Percentiles rank a stretch among this genome's conserved stretches.
These are phyloP conservation scores for Porites lutea DNA, from an alignment of 64 coral and sea anemone genomes.

Conservation along the genomic window DNA sequence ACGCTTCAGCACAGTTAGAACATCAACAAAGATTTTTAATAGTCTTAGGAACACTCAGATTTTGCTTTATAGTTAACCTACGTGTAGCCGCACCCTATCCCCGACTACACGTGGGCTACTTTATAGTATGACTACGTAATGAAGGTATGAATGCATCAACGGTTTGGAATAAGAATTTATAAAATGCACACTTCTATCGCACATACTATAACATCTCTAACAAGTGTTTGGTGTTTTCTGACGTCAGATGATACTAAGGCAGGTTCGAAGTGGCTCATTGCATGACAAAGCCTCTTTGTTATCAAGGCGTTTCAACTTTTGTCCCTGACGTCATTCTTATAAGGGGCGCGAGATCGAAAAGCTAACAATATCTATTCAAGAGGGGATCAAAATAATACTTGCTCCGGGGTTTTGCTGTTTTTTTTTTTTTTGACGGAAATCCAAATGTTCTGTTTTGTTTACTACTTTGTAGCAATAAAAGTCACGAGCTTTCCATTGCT, in stretches of 20 bases:
- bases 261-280: background rate
- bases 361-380: background rate
- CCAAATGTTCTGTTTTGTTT: background rate
- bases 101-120: too few species aligned
- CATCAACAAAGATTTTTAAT: background rate
- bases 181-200: too few species aligned
- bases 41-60: background rate
- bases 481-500: background rate
- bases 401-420: background rate
- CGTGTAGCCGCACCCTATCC: too few species aligned
- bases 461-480: background rate
- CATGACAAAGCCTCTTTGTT: background rate
- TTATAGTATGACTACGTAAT: too few species aligned
- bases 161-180: too few species aligned
- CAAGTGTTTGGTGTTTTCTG: background rate
- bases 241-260: background rate
- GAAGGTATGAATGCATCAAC: too few species aligned
- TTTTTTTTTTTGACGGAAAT: background rate
- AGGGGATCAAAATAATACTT: background rate
- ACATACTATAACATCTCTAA: too few species aligned
- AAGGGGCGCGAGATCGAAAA: background rate
- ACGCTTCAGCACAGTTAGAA: background rate
- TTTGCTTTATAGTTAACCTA: too few species aligned
- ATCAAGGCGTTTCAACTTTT: slow-evolving; percentile 2
- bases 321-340: background rate